Evolutionary conservation across 2,888 invertebrate species (phyloP).

Genomic region (Protodeltote pygarga): DNA sequence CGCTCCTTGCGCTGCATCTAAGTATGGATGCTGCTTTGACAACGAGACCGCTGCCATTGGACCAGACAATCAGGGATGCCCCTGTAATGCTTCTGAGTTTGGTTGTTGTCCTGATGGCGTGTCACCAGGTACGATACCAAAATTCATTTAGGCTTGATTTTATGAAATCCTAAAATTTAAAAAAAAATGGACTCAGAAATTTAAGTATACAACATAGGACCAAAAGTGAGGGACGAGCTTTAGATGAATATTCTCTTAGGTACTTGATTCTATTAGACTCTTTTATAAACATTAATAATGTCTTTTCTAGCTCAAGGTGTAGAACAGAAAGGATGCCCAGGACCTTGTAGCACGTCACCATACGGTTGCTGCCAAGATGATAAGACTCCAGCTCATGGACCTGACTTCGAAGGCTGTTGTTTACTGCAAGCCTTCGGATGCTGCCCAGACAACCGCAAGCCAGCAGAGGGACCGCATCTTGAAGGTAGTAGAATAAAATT

Average conservation of each 20-base stretch:
- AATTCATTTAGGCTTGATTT: too few relatives aligned
- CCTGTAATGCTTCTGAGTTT: constrained; percentile 87
- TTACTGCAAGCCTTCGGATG: constrained; percentile 92
- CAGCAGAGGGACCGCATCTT: constrained; percentile 92
- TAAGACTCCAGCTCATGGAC: constrained; percentile 94
- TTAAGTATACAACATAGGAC: too few relatives aligned
- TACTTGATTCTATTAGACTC: too few relatives aligned
- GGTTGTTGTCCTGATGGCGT: constrained; percentile 92
- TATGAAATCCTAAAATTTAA: too few relatives aligned
- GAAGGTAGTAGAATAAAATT: constrained; percentile 82
- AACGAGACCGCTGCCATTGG: constrained; percentile 88
- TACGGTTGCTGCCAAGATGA: constrained; percentile 96
- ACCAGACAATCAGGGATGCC: constrained; percentile 88
- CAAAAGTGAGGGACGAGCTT: too few relatives aligned
- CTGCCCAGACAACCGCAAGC: constrained; percentile 94
- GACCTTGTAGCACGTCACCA: constrained; percentile 89
- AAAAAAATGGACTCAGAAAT: too few relatives aligned
- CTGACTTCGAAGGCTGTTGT: constrained; percentile 93
- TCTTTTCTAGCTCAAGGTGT: constrained; percentile 89
- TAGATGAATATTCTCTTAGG: too few relatives aligned
- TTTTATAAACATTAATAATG: too few relatives aligned
- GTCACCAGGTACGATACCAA: constrained; percentile 83
- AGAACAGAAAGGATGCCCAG: constrained; percentile 91
- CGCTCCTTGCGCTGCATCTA: constrained; percentile 79
- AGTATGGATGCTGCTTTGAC: constrained; percentile 93